A percentile compares a stretch with the other conserved stretches of the same genome.
Conservation (phyloP, 2,113 vertebrate genomes). For the Equus quagga region DNA sequence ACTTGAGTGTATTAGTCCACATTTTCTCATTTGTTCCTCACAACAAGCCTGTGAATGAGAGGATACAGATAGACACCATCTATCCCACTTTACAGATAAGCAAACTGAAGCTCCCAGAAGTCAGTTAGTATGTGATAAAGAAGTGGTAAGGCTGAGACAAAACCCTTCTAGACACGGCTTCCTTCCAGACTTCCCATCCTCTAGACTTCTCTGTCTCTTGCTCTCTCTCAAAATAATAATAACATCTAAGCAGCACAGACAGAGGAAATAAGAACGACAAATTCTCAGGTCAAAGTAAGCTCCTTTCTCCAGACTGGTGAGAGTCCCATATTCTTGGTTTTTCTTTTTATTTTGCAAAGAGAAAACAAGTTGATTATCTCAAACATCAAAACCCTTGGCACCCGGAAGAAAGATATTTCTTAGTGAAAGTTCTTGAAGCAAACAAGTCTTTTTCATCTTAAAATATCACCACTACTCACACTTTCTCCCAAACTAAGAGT, state of each 20-base stretch:
- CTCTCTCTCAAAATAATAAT: background rate
- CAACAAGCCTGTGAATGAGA: background rate
- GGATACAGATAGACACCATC: background rate
- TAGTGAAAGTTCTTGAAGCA: background rate
- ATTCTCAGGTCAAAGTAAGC: background rate
- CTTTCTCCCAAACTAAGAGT: background rate
- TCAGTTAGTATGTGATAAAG: background rate
- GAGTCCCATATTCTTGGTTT: background rate
- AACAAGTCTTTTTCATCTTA: background rate
- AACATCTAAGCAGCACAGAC: background rate
- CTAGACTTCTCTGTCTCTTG: no score
- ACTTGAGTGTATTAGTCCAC: no score
- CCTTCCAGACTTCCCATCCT: no score
- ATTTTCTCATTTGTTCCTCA: background rate
- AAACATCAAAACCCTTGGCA: background rate
- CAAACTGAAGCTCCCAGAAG: background rate
- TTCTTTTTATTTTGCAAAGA: background rate
- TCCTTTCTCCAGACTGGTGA: background rate
- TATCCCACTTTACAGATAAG: background rate
- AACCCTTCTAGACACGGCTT: background rate
- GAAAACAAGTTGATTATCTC: background rate
- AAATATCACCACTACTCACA: background rate
- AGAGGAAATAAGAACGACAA: background rate
- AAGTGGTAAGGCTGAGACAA: background rate
- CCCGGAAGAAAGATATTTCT: background rate